phyloP scores from a whole-genome alignment of 2,888 invertebrate species.

The Pemphredon lugubris region DNA sequence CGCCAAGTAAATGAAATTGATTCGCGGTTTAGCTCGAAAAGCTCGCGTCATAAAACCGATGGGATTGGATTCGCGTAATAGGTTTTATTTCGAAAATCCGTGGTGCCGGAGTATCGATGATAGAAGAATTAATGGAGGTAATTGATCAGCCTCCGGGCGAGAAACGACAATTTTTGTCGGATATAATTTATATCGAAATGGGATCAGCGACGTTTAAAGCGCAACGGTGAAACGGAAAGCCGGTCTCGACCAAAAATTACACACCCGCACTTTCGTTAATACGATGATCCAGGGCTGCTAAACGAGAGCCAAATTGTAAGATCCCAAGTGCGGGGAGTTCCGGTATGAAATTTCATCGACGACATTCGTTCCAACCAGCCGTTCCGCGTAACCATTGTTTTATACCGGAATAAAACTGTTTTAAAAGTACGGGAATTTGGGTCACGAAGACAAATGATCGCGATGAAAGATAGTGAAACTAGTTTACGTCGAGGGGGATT shows the following conservation, averaged over 20 bases:
- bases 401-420: background rate
- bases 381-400: background rate
- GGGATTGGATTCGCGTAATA: background rate
- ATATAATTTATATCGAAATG: constrained; percentile 26
- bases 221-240: constrained; percentile 20
- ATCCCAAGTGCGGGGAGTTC: background rate
- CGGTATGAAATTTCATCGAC: constrained; percentile 5
- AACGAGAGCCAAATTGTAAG: constrained; percentile 37
- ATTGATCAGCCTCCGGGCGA: constrained; percentile 13
- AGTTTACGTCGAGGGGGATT: no score
- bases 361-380: background rate
- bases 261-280: constrained; percentile 32
- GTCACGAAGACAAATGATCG: no score
- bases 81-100: background rate
- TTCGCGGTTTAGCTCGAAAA: background rate
- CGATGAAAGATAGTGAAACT: no score
- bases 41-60: background rate
- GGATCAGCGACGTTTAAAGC: constrained; percentile 21
- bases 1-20: background rate
- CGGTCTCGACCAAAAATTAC: constrained; percentile 20
- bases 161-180: constrained; percentile 16
- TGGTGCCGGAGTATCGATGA: background rate
- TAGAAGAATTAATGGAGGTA: constrained; percentile 29
- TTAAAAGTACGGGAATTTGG: no score
- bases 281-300: constrained; percentile 27